A percentile compares a stretch with the other conserved stretches of the same genome.
These are phyloP conservation scores for Junonia oenone DNA, from an alignment of 2,888 invertebrate genomes.

Conservation along the genomic window DNA sequence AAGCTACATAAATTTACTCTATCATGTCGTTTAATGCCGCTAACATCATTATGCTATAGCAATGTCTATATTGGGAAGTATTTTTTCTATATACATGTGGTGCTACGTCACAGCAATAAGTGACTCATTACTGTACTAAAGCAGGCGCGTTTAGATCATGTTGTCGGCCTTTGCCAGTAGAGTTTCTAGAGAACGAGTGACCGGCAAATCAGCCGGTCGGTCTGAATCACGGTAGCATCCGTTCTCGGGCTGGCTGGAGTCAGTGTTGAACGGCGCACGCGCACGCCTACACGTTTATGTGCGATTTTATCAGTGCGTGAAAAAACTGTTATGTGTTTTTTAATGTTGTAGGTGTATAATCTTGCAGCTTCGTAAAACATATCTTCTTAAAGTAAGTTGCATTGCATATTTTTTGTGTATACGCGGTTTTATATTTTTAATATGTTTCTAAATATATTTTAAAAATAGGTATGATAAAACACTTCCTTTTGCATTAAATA, in stretches of 20 bases:
- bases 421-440: neutral
- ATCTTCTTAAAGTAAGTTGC: neutral
- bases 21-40: neutral
- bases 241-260: slow-evolving; percentile 45
- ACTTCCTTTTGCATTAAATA: neutral
- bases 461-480: neutral
- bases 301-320: slow-evolving; percentile 60
- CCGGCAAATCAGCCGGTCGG: slow-evolving; percentile 44
- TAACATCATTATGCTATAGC: neutral
- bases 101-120: slow-evolving; percentile 20
- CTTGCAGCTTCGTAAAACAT: neutral
- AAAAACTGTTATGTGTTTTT: slow-evolving; percentile 43
- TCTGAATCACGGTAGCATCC: slow-evolving; percentile 64
- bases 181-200: slow-evolving; percentile 53
- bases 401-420: neutral
- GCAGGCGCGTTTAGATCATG: slow-evolving; percentile 33
- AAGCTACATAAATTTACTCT: neutral
- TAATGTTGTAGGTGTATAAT: slow-evolving; percentile 1
- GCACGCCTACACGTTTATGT: slow-evolving; percentile 59
- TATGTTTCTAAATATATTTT: neutral
- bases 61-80: neutral
- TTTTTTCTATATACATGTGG: slow-evolving; percentile 7
- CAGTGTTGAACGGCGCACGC: slow-evolving; percentile 56
- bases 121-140: slow-evolving; percentile 27
- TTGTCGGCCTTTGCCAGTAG: slow-evolving; percentile 40